Base-by-base conservation (phyloP, 2,888 invertebrate genomes). In the Drosophila lacicola region DNA sequence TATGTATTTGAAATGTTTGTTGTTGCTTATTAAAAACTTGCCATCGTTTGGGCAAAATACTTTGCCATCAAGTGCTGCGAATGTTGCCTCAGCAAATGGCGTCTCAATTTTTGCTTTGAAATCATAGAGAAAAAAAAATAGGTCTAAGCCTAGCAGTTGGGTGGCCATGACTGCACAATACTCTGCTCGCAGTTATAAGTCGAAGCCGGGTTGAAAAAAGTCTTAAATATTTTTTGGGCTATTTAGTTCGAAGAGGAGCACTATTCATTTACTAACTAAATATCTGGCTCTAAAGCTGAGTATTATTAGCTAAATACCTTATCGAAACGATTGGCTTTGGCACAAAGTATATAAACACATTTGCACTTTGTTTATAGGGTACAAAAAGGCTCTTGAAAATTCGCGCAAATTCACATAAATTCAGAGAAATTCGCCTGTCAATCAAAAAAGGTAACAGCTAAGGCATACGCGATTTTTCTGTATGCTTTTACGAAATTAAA, bases 21-120 rank as follows among this genome's bases (percentile, higher is more conserved):
- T 75, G 55, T 49, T 70, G 68, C 80, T 84, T 84, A 83, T 81
- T 84, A 81, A 83, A 83, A 83, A 83, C 81, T 83, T 83, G 70
- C 55, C 47, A 79, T 50, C 72, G 72, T 53, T 81, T 78, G 73
- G 51, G 56, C 65, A 53, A 70, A 86, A 80, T 72, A 72, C 67
- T 72, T 68, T 58, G 66, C 58, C 62, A 69, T 67, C 56, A 70
- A 83, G 76, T 61, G 37, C 57, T 70, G 50, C 44, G 55, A 60
- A 50, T 61, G 44, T 41, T 57, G 53, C 46, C 46, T 29, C 33
- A 57, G 17, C 62, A 45, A 62, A 58, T 62, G 58, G 46, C 70
- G 36, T 61, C 61, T 65, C 65, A 62, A 70, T 58, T 70, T 74
- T 42, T 36, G 55, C 74, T 53, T 57, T n/a, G 13, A 57, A 74